phyloP scores from a whole-genome alignment of 2,888 invertebrate genomes.

The Stratiomys singularior region DNA sequence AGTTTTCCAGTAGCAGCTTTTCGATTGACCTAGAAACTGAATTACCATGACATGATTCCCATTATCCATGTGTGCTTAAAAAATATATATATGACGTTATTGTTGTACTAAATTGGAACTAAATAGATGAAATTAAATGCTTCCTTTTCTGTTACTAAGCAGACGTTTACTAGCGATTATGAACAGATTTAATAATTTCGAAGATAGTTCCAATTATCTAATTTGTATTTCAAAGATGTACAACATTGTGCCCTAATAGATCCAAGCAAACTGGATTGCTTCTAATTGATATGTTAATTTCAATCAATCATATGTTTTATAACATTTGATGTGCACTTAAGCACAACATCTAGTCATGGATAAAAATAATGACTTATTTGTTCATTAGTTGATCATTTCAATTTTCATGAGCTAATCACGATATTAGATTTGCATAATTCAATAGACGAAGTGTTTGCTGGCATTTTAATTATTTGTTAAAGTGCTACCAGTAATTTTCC shows the following conservation, averaged over 20 bases:
- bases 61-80: not conserved
- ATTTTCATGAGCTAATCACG: not conserved
- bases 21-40: not conserved
- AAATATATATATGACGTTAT: not conserved
- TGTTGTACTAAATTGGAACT: not conserved
- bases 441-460: not conserved
- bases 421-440: not conserved
- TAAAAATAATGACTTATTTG: not conserved
- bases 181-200: constrained; percentile 3
- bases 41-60: not conserved
- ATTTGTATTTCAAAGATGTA: not conserved
- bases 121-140: not conserved
- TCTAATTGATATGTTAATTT: constrained; percentile 22
- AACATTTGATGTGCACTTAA: not conserved
- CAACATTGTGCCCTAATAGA: not conserved
- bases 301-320: not conserved
- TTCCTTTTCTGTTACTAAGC: not conserved
- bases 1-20: too few relatives aligned
- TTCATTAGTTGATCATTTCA: not conserved
- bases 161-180: not conserved
- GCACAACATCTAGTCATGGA: not conserved
- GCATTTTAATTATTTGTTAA: too few relatives aligned
- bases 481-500: too few relatives aligned
- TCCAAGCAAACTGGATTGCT: not conserved
- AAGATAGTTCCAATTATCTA: not conserved